Conservation (phyloP, 2,888 invertebrate genomes). For the Liposcelis brunnea region DNA sequence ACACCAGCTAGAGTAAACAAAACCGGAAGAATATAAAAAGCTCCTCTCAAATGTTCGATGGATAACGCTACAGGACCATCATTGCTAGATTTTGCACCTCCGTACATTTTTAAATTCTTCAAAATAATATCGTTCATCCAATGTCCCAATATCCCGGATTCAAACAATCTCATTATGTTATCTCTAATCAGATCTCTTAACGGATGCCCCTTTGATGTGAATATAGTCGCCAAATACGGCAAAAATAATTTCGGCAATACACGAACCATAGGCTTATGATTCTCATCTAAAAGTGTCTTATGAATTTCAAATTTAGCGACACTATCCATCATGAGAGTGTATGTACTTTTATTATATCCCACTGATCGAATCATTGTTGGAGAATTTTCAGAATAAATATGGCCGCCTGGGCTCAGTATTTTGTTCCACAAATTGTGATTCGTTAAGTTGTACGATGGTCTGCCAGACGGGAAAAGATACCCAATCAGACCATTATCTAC, state of each 20-base stretch:
- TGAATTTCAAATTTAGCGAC: too few relatives aligned
- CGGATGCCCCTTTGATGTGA: not conserved
- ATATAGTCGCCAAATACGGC: too few relatives aligned
- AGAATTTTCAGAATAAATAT: not conserved
- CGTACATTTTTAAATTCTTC: too few relatives aligned
- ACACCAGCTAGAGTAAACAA: too few relatives aligned
- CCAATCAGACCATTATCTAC: not conserved
- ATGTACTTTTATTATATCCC: not conserved
- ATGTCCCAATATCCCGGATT: not conserved
- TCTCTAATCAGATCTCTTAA: not conserved
- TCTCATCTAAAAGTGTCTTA: too few relatives aligned
- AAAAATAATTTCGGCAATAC: not conserved
- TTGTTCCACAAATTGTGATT: not conserved
- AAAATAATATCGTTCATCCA: too few relatives aligned
- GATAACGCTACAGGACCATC: too few relatives aligned
- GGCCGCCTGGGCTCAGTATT: not conserved
- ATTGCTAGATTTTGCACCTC: too few relatives aligned
- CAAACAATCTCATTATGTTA: not conserved
- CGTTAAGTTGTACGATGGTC: not conserved
- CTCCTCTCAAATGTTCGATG: too few relatives aligned
- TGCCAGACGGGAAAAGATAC: not conserved
- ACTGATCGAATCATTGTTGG: not conserved
- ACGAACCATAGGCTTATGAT: not conserved
- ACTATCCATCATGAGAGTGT: too few relatives aligned
- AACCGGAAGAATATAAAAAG: too few relatives aligned